Percentiles rank a stretch among this genome's conserved stretches.
These are phyloP conservation scores for Arge pagana DNA, from an alignment of 2,888 invertebrate species.

Conservation along the genomic window DNA sequence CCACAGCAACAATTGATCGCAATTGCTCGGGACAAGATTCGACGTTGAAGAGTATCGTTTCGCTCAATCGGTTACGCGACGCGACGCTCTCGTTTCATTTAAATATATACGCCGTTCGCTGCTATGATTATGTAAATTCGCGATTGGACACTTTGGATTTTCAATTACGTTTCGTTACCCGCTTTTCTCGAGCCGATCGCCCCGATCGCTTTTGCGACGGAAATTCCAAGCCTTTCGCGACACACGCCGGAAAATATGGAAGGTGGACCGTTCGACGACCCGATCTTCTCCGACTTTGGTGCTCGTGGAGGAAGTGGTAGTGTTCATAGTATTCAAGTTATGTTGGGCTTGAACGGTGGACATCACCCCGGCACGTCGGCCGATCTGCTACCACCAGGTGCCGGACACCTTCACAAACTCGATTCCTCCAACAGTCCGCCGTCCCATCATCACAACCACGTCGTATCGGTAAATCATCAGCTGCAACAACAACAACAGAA, in stretches of 20 bases:
- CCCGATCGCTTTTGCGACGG: slow-evolving; percentile 7
- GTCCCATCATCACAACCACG: slow-evolving; percentile 47
- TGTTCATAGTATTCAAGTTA: slow-evolving; percentile 70
- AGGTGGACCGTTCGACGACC: slow-evolving; percentile 74
- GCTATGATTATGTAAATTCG: too few relatives aligned
- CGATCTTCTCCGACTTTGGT: slow-evolving; percentile 77
- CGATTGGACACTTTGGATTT: neutral
- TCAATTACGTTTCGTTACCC: slow-evolving; percentile 13
- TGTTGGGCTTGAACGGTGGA: slow-evolving; percentile 66
- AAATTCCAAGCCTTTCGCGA: slow-evolving; percentile 13
- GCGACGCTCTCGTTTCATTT: slow-evolving; percentile 34
- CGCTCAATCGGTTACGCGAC: slow-evolving; percentile 27
- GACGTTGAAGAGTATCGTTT: too few relatives aligned
- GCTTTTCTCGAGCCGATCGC: slow-evolving; percentile 14
- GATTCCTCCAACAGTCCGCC: slow-evolving; percentile 60
- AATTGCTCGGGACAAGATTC: slow-evolving; percentile 56
- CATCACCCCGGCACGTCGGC: slow-evolving; percentile 52
- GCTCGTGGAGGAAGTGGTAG: slow-evolving; percentile 64
- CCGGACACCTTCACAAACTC: slow-evolving; percentile 55
- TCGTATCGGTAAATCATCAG: slow-evolving; percentile 47
- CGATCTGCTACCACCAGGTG: slow-evolving; percentile 50
- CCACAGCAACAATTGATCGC: slow-evolving; percentile 54
- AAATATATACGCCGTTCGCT: too few relatives aligned
- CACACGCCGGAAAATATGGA: slow-evolving; percentile 64
- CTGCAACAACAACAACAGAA: slow-evolving; percentile 60